Evolutionary conservation across 2,113 vertebrate species (phyloP).

Genomic region (Lontra canadensis): DNA sequence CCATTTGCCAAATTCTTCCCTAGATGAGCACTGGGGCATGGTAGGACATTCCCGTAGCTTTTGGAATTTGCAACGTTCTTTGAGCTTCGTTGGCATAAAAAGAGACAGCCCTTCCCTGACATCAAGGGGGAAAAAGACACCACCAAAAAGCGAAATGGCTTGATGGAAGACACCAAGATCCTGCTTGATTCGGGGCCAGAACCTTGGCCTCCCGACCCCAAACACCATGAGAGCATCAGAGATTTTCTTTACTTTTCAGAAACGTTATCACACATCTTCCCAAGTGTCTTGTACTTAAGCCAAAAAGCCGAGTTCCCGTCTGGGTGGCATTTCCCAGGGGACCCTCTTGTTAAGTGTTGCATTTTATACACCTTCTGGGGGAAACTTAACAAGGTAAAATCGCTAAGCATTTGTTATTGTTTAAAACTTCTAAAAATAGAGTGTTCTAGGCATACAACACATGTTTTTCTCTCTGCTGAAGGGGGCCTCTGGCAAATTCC

Average conservation of each 20-base stretch:
- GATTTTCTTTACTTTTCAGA: neutral
- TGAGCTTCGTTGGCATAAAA: neutral
- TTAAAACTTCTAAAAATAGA: constrained; percentile 21
- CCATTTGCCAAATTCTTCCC: constrained; percentile 6
- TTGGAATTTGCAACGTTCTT: neutral
- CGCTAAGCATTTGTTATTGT: neutral
- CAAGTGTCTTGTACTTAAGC: neutral
- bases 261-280: neutral
- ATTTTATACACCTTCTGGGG: neutral
- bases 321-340: neutral
- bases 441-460: neutral
- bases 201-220: neutral
- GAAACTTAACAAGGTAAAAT: neutral
- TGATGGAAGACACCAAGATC: neutral
- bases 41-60: neutral
- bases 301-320: neutral
- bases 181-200: neutral
- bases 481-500: neutral
- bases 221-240: neutral
- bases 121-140: neutral
- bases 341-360: neutral
- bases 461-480: neutral
- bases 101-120: neutral
- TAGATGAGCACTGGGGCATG: neutral
- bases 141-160: neutral